Base-by-base conservation (phyloP, 2,888 invertebrate genomes). In the Chymomyza procnemis region DNA sequence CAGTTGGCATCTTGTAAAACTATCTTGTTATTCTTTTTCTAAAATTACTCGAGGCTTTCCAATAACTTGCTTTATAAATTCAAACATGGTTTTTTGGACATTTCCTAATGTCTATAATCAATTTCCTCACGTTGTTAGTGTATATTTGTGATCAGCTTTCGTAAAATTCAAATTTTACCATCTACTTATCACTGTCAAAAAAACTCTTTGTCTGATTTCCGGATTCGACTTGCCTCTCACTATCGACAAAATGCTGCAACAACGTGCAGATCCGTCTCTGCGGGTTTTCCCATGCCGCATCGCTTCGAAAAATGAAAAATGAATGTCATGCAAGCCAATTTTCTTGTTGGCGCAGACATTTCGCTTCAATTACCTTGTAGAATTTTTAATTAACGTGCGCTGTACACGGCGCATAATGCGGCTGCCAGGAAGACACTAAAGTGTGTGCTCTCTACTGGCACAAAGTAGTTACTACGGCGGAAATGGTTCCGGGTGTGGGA, bases 311-410 rank as follows among this genome's bases (percentile, higher is more conserved):
- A 48, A 56, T 63, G 59, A 58, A 48, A 61, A 57, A 61, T 46
- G 26, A 30, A 56, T 60, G 57, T 30, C 58, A 58, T 58, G 55
- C 67, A 69, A 69, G 69, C 71, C 73, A 73, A 74, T 79, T 75
- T 75, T 61, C 62, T 57, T 67, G 66, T 68, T 70, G 69, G 64
- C 64, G 50, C 67, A 72, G 64, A 72, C 69, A 70, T 71, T 68
- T 70, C 67, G 72, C 75, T 73, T 71, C 73, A 75, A 69, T 75
- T 74, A 66, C 56, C 61, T 66, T 61, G 57, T 61, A 71, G 72
- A 75, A 73, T 76, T 75, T 76, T 76, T 76, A 78, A 76, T 78
- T 75, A 78, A 71, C 62, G 71, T 60, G 64, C 62, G 50, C 14
- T 54, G 56, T 16, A 57, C 30, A 26, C 64, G 50, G 21, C 50